Base-by-base conservation (phyloP, 2,888 invertebrate species). In the Thymelicus lineola region DNA sequence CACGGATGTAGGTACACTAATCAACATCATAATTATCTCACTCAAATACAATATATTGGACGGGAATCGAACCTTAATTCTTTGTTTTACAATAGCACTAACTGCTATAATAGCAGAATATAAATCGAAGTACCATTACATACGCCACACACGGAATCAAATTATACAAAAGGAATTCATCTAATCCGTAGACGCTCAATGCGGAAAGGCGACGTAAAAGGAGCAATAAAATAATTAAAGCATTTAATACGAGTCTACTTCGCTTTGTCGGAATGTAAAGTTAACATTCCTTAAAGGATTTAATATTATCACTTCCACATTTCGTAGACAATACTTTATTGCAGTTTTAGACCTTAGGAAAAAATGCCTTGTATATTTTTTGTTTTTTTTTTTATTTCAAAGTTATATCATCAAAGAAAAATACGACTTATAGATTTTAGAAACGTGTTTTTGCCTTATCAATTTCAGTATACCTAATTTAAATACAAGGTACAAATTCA, bases 191-290 rank as follows among this genome's bases (percentile, higher is more conserved):
- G 17, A 36, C 10, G 35, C 20, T 14, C 6, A 36, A 58, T 45
- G 46, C 58, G 58, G 66, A 66, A 66, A 58, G 6, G 15, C 3
- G 7, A 48, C 66, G 14, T 66, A 66, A 58, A 65, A 66, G 58
- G 58, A 66, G 58, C 46, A 45, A 65, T 66, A 66, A 46, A 66
- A 58, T 66, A 66, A 48, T 66, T 58, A 58, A 58, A 66, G 35
- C 48, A n/a, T 65, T 42, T 55, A 57, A 58, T 20, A 36, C 55
- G 1, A 36, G 15, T 48, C 57, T 36, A 48, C 17, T 15, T 58
- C 6, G 14, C 12, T 28, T 55, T 55, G 48, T 14, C 5, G 58
- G 66, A 66, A 66, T 66, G 58, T 28, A 58, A 28, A 35, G 28
- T 45, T 35, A 12, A 55, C 20, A 36, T 38, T 35, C 36, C 35